These are phyloP conservation scores for Lasioglossum albipes DNA, from an alignment of 1,140 invertebrate species.

Conservation along the genomic window DNA sequence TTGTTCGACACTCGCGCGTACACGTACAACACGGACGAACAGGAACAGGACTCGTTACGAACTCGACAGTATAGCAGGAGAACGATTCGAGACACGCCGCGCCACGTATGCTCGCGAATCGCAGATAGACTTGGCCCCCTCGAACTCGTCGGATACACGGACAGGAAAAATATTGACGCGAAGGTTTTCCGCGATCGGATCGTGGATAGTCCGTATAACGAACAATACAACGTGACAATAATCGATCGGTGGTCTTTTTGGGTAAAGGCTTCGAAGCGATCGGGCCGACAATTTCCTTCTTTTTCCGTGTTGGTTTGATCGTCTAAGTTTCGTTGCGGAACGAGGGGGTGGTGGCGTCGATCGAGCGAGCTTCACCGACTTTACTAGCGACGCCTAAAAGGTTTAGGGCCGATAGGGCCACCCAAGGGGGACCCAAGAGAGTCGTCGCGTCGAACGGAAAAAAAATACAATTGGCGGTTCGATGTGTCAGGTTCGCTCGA, in stretches of 20 bases:
- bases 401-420: too few relatives aligned
- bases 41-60: too few relatives aligned
- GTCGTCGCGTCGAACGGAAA: too few relatives aligned
- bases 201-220: slow-evolving; percentile 16
- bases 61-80: background rate
- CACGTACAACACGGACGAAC: too few relatives aligned
- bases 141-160: background rate
- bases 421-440: too few relatives aligned
- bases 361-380: too few relatives aligned
- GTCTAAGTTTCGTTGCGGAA: background rate
- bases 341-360: too few relatives aligned
- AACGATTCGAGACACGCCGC: background rate
- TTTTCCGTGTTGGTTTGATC: background rate
- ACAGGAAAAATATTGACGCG: background rate
- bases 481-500: too few relatives aligned
- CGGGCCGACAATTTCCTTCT: slow-evolving; percentile 13
- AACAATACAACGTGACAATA: slow-evolving; percentile 64
- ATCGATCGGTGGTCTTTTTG: slow-evolving; percentile 37
- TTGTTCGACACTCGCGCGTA: too few relatives aligned
- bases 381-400: too few relatives aligned
- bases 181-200: background rate
- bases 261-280: slow-evolving; percentile 23
- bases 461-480: too few relatives aligned
- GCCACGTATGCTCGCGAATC: background rate
- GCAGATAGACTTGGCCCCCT: background rate